Base-by-base conservation (phyloP, 2,888 invertebrate genomes). In the Drosophila paramelanica region DNA sequence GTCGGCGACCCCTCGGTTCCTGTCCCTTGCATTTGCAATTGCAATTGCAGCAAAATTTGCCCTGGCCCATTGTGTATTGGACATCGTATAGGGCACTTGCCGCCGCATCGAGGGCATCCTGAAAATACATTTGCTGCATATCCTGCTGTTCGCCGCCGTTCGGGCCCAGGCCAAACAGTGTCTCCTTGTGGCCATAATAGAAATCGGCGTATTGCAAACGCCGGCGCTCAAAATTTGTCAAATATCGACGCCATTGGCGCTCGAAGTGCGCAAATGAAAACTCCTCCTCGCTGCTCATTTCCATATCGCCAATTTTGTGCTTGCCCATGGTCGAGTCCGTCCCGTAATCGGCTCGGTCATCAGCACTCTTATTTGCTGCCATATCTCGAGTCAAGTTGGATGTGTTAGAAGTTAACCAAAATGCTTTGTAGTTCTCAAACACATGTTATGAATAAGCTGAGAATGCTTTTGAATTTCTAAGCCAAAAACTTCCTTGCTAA, bases 221-320 rank as follows among this genome's bases (percentile, higher is more conserved):
- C n/a, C 42, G 59, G 0, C 53, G 56, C 42, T 74, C 57, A 36
- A 74, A 77, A 10, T 61, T 41, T 2, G 20, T 31, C 50, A 77
- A n/a, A 36, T 51, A 25, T 1, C 50, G 52, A 5, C 43, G 53
- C 73, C 73, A 74, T 7, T 77, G 73, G 0, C 25, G 60, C 46
- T 74, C 73, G 11, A 74, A 74, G 7, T 57, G 67, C 1, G 41
- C 77, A 42, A 74, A 42, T 1, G 57, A 57, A 14, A 50, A 57
- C 2, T 73, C 73, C 5, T 47, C 39, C 4, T 73, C 62, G 14
- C 3, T 17, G n/a, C 13, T 33, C 6, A 14, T 8, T 7, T 59
- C 65, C 36, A 36, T 20, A 13, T 57, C 38, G 0, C 36, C 46
- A 39, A 23, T 20, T 23, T 10, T 33, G 10, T 42, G 23, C 31